Conservation (phyloP, 2,113 vertebrate species). For the Cranoglanis bouderius region DNA sequence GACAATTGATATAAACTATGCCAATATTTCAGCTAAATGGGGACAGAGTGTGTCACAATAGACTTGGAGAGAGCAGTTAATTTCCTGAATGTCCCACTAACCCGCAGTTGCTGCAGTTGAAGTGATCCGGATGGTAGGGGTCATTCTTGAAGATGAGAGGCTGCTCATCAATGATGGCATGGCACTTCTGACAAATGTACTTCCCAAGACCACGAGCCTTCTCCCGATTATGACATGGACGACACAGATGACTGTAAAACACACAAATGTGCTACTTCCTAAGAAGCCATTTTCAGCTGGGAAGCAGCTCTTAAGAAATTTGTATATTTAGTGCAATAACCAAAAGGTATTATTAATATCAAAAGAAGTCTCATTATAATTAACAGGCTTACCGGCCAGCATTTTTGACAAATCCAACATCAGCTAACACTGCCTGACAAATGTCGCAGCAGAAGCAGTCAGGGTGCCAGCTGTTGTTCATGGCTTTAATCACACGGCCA, state of each 20-base stretch:
- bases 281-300: background rate
- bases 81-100: conserved; percentile 61
- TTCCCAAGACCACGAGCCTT: conserved; percentile 96
- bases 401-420: conserved; percentile 98
- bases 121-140: conserved; percentile 98
- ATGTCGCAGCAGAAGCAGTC: conserved; percentile 97
- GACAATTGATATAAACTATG: background rate
- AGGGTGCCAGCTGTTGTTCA: conserved; percentile 99
- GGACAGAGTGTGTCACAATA: background rate
- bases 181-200: conserved; percentile 98
- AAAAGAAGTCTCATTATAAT: background rate
- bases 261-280: background rate
- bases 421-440: conserved; percentile 89
- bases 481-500: conserved; percentile 98
- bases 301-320: background rate
- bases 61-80: background rate
- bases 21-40: background rate
- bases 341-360: background rate
- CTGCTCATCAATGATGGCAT: conserved; percentile 95
- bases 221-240: conserved; percentile 94
- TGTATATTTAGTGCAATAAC: background rate
- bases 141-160: conserved; percentile 98
- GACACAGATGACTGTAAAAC: conserved; percentile 87
- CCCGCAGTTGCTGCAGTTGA: conserved; percentile 98
- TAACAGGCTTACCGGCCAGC: conserved; percentile 84